Evolutionary conservation across 2,888 invertebrate genomes (phyloP).

Genomic region (Pharmacophagus antenor): DNA sequence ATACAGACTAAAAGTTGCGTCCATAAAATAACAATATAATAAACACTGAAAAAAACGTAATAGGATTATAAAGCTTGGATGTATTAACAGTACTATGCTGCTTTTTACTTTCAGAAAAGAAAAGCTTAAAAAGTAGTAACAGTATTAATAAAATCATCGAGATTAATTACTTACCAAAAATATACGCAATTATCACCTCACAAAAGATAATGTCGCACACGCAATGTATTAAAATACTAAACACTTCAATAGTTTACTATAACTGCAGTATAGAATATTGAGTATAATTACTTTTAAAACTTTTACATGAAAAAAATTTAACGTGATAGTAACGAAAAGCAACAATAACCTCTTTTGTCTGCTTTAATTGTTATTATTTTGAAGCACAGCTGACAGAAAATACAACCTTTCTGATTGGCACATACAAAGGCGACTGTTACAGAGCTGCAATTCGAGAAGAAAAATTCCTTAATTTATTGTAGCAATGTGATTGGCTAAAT

Average conservation of each 20-base stretch:
- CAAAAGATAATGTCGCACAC: slow-evolving; percentile 1
- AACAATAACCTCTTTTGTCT: slow-evolving; percentile 12
- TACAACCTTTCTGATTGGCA: slow-evolving; percentile 25
- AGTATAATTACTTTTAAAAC: slow-evolving; percentile 10
- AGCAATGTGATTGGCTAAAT: slow-evolving; percentile 16
- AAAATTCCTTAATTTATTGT: slow-evolving; percentile 5
- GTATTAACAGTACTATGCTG: too few relatives aligned
- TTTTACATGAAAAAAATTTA: not conserved
- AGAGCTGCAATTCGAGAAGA: slow-evolving; percentile 21
- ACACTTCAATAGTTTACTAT: slow-evolving; percentile 24
- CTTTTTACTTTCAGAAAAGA: too few relatives aligned
- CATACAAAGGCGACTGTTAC: slow-evolving; percentile 19
- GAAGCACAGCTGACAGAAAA: slow-evolving; percentile 25
- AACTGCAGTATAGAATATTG: slow-evolving; percentile 15
- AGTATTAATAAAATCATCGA: not conserved
- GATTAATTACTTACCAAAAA: slow-evolving; percentile 25
- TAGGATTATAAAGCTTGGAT: too few relatives aligned
- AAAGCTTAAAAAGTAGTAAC: not conserved
- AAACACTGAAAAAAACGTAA: too few relatives aligned
- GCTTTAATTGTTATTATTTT: slow-evolving; percentile 30
- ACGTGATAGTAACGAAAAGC: not conserved
- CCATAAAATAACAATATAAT: too few relatives aligned
- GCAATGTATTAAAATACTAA: not conserved
- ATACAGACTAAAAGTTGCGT: not conserved
- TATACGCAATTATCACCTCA: slow-evolving; percentile 20